These are phyloP conservation scores for Amiota minor DNA, from an alignment of 2,888 invertebrate species.

Conservation along the genomic window DNA sequence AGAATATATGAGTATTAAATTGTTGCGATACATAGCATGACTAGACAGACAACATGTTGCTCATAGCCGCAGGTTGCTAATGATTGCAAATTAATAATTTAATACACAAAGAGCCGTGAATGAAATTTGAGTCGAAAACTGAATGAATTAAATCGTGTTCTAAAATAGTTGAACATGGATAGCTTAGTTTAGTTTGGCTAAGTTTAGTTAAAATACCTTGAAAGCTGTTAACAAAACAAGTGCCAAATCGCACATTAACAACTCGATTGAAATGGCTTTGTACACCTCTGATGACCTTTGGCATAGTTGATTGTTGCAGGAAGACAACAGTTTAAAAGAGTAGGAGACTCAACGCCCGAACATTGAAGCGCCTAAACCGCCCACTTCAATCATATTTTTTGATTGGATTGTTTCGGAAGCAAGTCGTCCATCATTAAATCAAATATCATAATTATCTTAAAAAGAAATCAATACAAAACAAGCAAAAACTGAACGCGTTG, in stretches of 20 bases:
- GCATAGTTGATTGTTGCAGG: slow-evolving; percentile 59
- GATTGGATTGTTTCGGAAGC: slow-evolving; percentile 68
- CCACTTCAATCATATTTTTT: slow-evolving; percentile 68
- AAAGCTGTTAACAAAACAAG: slow-evolving; percentile 38
- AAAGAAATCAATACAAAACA: slow-evolving; percentile 16
- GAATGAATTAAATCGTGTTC: too few species aligned
- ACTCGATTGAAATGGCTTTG: slow-evolving; percentile 44
- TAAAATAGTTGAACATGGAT: too few species aligned
- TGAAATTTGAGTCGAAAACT: too few species aligned
- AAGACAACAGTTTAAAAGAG: slow-evolving; percentile 28
- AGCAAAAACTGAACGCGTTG: slow-evolving; percentile 5
- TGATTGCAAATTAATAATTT: slow-evolving; percentile 73
- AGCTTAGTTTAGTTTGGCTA: too few species aligned
- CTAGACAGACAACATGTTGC: slow-evolving; percentile 37
- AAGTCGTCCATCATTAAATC: slow-evolving; percentile 63
- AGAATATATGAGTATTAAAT: slow-evolving; percentile 64
- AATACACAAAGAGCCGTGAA: slow-evolving; percentile 49
- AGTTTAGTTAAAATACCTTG: not conserved
- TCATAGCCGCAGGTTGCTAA: slow-evolving; percentile 67
- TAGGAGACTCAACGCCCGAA: slow-evolving; percentile 31
- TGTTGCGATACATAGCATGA: slow-evolving; percentile 50
- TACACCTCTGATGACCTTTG: slow-evolving; percentile 50
- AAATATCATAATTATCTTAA: slow-evolving; percentile 67
- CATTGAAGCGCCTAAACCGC: slow-evolving; percentile 39
- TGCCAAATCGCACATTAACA: slow-evolving; percentile 30